Evolutionary conservation across 2,113 vertebrate genomes (phyloP).

Genomic region (Xiphias gladius): DNA sequence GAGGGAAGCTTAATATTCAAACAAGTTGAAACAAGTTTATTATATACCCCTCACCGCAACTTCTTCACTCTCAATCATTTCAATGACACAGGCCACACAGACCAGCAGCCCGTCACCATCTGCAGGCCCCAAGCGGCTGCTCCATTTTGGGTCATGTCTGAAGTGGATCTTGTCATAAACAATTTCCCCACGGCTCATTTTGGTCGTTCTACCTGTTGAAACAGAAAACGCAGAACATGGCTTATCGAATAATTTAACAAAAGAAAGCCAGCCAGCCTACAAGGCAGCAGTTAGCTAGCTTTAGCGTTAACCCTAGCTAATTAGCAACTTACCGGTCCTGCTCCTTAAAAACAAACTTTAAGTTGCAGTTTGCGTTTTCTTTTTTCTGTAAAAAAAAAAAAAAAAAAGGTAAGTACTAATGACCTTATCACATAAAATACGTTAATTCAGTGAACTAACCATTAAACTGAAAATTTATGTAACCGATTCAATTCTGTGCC

Average conservation of each 20-base stretch:
- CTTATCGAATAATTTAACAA: too few relatives aligned
- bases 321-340: background rate
- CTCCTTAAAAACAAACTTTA: background rate
- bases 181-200: constrained; percentile 70
- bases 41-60: constrained; percentile 81
- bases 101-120: constrained; percentile 67
- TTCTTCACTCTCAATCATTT: constrained; percentile 84
- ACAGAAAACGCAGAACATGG: background rate
- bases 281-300: background rate
- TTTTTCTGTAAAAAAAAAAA: background rate
- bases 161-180: constrained; percentile 80
- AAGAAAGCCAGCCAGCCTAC: background rate
- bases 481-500: too few relatives aligned
- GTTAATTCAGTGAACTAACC: rapidly evolving
- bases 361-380: background rate
- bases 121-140: constrained; percentile 51
- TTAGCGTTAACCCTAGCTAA: background rate
- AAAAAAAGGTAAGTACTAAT: background rate
- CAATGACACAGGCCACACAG: constrained; percentile 89
- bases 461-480: background rate
- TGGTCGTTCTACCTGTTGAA: background rate
- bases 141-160: constrained; percentile 86
- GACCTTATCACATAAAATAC: background rate
- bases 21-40: background rate
- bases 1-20: background rate